Conservation (phyloP, 2,888 invertebrate species). For the Tuta absoluta region DNA sequence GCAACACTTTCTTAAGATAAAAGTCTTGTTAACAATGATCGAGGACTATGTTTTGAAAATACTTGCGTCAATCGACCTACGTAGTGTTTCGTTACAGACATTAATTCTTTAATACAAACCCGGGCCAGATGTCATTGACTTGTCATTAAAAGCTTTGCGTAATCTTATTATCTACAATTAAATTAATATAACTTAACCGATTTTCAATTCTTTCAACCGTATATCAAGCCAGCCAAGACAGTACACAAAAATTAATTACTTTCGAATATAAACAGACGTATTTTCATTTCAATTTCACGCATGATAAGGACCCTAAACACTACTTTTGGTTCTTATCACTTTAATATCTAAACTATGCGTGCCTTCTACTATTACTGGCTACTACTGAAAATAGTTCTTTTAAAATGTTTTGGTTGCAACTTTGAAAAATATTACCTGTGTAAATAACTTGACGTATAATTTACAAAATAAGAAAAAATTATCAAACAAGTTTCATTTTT, state of each 20-base stretch:
- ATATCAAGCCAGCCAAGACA: no score
- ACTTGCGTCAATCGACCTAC: background rate
- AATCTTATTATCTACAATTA: no score
- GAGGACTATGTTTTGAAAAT: background rate
- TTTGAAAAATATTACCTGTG: slow-evolving; percentile 52
- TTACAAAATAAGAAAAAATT: no score
- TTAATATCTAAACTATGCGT: slow-evolving; percentile 43
- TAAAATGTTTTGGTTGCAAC: slow-evolving; percentile 48
- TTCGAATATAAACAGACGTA: background rate
- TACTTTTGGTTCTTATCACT: slow-evolving; percentile 38
- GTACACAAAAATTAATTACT: background rate
- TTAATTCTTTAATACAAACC: background rate
- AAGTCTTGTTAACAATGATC: slow-evolving; percentile 1
- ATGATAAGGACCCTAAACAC: slow-evolving; percentile 15
- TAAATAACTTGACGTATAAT: background rate
- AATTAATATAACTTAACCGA: no score
- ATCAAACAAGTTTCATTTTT: no score
- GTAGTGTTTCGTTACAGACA: background rate
- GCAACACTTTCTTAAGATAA: background rate
- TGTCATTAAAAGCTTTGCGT: no score
- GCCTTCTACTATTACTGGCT: slow-evolving; percentile 40
- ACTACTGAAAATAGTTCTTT: slow-evolving; percentile 37
- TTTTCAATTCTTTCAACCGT: no score
- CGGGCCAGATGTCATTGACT: no score
- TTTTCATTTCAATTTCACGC: slow-evolving; percentile 12